These are phyloP conservation scores for Propithecus perrieri DNA, from an alignment of 2,797 vertebrate species.

Conservation along the genomic window DNA sequence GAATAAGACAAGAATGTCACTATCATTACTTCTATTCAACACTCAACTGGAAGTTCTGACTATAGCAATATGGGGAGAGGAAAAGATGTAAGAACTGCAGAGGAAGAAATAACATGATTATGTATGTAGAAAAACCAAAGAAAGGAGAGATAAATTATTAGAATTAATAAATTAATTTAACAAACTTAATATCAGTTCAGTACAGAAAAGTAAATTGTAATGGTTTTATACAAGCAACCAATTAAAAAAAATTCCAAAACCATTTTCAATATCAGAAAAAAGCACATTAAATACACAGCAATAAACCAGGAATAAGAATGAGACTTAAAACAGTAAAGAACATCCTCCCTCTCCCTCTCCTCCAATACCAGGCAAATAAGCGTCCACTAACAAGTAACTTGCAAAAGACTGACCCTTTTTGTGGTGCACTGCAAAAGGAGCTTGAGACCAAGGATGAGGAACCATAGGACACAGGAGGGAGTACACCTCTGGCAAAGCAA, in stretches of 20 bases:
- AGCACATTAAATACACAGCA: not conserved
- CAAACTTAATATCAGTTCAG: not conserved
- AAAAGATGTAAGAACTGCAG: not conserved
- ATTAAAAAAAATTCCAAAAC: not conserved
- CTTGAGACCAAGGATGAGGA: not conserved
- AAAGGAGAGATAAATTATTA: not conserved
- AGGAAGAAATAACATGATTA: not conserved
- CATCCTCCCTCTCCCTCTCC: too few species aligned
- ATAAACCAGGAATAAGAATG: not conserved
- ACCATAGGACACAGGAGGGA: not conserved
- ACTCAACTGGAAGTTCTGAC: not conserved
- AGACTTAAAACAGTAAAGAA: not conserved
- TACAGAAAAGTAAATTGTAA: not conserved
- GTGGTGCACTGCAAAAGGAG: not conserved
- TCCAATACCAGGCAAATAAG: not conserved
- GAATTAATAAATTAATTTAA: not conserved
- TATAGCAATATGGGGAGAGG: not conserved
- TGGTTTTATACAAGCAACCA: not conserved
- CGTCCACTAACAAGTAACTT: not conserved
- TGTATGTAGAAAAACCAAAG: not conserved
- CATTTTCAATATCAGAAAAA: not conserved
- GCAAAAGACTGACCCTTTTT: not conserved
- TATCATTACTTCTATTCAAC: not conserved
- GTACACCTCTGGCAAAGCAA: not conserved
- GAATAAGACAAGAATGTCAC: not conserved